These are phyloP conservation scores for Schizotus pectinicornis DNA, from an alignment of 2,888 invertebrate genomes.

Conservation along the genomic window DNA sequence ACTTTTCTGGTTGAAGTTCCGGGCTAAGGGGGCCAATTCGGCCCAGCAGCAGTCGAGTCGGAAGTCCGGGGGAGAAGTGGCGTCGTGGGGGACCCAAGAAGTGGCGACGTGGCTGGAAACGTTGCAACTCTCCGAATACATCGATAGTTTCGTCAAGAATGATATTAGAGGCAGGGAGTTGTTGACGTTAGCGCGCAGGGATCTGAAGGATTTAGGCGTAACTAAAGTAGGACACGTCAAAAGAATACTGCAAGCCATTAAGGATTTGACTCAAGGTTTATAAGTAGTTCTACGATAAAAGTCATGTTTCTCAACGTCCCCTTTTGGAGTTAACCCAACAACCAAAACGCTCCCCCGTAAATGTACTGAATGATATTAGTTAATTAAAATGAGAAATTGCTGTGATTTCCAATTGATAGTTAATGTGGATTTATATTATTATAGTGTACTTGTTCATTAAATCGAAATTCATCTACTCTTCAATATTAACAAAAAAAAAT, in stretches of 20 bases:
- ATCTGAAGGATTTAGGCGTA: constrained; percentile 89
- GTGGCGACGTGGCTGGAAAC: constrained; percentile 91
- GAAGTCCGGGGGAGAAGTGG: constrained; percentile 60
- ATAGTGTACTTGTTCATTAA: constrained; percentile 16
- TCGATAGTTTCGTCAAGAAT: constrained; percentile 87
- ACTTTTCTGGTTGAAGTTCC: constrained; percentile 73
- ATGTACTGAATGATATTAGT: constrained; percentile 25
- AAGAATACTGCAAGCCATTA: constrained; percentile 90
- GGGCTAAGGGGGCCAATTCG: constrained; percentile 58
- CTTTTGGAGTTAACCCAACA: neutral
- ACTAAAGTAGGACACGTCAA: constrained; percentile 96
- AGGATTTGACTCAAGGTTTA: constrained; percentile 69
- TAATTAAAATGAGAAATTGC: constrained; percentile 28
- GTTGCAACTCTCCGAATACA: constrained; percentile 87
- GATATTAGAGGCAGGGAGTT: constrained; percentile 92
- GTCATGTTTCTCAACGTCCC: neutral
- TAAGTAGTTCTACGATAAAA: constrained; percentile 37
- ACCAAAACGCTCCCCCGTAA: constrained; percentile 4
- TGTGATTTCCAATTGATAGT: constrained; percentile 29
- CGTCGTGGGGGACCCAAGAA: constrained; percentile 85
- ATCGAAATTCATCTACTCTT: constrained; percentile 32
- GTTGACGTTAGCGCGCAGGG: constrained; percentile 82
- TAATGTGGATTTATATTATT: constrained; percentile 17
- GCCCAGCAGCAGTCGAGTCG: constrained; percentile 60
- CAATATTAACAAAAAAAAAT: constrained; percentile 23